Conservation (phyloP, 1,140 invertebrate species). For the Bathynomus jamesi region DNA sequence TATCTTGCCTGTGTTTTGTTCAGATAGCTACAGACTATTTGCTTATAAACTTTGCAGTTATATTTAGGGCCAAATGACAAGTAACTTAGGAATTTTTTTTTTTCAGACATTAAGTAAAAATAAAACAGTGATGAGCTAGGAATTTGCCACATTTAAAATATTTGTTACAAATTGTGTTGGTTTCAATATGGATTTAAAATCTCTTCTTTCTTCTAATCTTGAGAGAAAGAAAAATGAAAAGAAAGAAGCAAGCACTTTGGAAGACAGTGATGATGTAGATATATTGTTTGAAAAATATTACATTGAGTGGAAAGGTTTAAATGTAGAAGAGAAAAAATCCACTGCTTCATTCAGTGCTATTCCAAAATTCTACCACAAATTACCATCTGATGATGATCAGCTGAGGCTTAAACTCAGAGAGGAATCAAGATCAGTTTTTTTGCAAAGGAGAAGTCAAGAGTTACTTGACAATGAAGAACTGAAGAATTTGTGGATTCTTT, state of each 20-base stretch:
- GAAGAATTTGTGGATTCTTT: constrained; percentile 69
- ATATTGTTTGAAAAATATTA: constrained; percentile 52
- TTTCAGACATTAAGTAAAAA: too few species aligned
- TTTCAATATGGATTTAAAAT: neutral
- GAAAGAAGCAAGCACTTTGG: neutral
- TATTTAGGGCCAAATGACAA: too few species aligned
- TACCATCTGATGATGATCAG: constrained; percentile 65
- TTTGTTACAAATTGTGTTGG: too few species aligned
- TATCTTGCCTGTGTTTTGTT: too few species aligned
- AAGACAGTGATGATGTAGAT: constrained; percentile 48
- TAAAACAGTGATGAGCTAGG: too few species aligned
- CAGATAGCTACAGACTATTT: too few species aligned
- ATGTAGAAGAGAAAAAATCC: constrained; percentile 42
- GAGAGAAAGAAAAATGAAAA: neutral
- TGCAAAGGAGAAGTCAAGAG: constrained; percentile 72
- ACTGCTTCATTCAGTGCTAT: constrained; percentile 49
- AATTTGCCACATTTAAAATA: too few species aligned
- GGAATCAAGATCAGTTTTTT: constrained; percentile 73
- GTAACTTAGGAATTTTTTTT: too few species aligned
- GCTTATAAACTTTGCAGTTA: too few species aligned
- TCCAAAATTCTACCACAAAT: constrained; percentile 69
- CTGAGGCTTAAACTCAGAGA: constrained; percentile 71
- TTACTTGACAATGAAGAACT: constrained; percentile 79
- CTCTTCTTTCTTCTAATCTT: neutral
- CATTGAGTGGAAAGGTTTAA: constrained; percentile 50